Conservation (phyloP, 2,888 invertebrate genomes). For the Heliconius sara region DNA sequence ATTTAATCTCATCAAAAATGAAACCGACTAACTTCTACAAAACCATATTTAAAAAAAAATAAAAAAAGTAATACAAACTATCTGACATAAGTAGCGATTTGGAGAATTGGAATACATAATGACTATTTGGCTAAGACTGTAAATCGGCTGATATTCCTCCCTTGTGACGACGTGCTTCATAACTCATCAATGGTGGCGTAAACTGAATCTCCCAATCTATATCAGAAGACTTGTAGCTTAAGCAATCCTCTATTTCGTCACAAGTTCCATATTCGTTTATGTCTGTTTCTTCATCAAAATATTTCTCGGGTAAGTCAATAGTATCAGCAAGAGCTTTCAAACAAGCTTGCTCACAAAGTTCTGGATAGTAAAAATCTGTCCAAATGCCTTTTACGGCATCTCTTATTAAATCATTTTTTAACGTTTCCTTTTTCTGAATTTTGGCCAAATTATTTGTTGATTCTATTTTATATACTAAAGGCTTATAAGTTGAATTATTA, state of each 20-base stretch:
- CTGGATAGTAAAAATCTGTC: slow-evolving; percentile 62
- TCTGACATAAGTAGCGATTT: neutral
- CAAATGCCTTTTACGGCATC: slow-evolving; percentile 58
- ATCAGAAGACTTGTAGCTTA: slow-evolving; percentile 67
- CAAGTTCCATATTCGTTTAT: slow-evolving; percentile 48
- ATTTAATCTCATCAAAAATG: slow-evolving; percentile 5
- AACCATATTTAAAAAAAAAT: neutral
- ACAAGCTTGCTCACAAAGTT: slow-evolving; percentile 65
- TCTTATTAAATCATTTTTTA: slow-evolving; percentile 55
- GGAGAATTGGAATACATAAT: neutral
- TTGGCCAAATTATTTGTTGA: slow-evolving; percentile 60
- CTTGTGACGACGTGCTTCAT: slow-evolving; percentile 18
- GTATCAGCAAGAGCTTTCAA: slow-evolving; percentile 63
- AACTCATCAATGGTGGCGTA: slow-evolving; percentile 60
- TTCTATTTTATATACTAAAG: slow-evolving; percentile 67
- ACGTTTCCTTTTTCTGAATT: slow-evolving; percentile 56
- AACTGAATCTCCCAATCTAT: slow-evolving; percentile 76
- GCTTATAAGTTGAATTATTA: slow-evolving; percentile 54
- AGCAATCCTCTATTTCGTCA: slow-evolving; percentile 54
- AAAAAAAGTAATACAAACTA: neutral
- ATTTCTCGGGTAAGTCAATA: slow-evolving; percentile 52
- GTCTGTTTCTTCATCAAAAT: slow-evolving; percentile 48
- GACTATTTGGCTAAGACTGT: neutral
- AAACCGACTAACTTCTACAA: slow-evolving; percentile 2
- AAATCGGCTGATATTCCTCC: neutral